Evolutionary conservation across 1,140 invertebrate genomes (phyloP).

Genomic region (Oreohelix idahoensis): DNA sequence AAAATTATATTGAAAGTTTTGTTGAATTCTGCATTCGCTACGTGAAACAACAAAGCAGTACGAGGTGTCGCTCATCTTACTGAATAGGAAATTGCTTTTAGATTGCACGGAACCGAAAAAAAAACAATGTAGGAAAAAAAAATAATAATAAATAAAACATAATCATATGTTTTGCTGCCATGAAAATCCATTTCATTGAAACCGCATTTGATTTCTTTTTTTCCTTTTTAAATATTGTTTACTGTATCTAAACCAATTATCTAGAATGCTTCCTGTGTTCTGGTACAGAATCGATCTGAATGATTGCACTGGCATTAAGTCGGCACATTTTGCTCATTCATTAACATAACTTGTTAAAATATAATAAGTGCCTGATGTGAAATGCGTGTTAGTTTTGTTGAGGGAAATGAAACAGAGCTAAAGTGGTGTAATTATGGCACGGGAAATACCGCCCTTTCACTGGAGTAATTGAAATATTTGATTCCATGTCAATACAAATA

Average conservation of each 20-base stretch:
- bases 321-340: neutral
- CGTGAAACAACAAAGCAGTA: neutral
- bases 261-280: slow-evolving; percentile 12
- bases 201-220: neutral
- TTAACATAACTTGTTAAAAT: slow-evolving; percentile 10
- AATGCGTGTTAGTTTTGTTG: slow-evolving; percentile 9
- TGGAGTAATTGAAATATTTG: slow-evolving; percentile 15
- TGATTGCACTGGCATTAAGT: neutral
- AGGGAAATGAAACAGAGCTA: neutral
- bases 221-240: neutral
- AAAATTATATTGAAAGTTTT: neutral
- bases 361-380: slow-evolving; percentile 11
- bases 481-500: slow-evolving; percentile 14
- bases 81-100: neutral
- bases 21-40: neutral
- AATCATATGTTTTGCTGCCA: neutral
- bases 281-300: neutral
- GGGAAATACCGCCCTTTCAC: neutral
- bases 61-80: neutral
- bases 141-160: too few relatives aligned
- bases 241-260: slow-evolving; percentile 29
- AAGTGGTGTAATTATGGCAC: neutral
- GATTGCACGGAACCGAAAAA: neutral
- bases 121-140: neutral
- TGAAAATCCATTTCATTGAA: slow-evolving; percentile 28